Base-by-base conservation (phyloP, 2,888 invertebrate species). In the Macrosoma leucophasiata region DNA sequence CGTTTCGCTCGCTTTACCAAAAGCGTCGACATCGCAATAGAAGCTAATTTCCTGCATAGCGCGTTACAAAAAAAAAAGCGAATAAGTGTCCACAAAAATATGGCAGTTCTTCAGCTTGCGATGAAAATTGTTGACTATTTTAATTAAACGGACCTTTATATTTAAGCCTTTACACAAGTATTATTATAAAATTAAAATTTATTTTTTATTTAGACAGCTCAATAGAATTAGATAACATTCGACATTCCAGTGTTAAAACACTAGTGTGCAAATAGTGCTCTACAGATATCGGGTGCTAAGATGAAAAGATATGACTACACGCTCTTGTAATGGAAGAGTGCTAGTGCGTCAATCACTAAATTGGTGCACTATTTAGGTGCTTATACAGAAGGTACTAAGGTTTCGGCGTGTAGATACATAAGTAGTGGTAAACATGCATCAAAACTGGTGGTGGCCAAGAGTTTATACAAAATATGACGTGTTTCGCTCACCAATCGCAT, bases 11-110 rank as follows among this genome's bases (percentile, higher is more conserved):
- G 78, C 76, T 81, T 72, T 73, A 74, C 78, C 74, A 68, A 79
- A 79, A 79, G 71, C 78, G 78, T 77, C 79, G 78, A 82, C 82
- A 72, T 78, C 71, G 84, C 81, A 84, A 84, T 82, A 82, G 82
- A 69, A 82, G 76, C 82, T 81, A 82, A 84, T 84, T 84, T 84
- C 84, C 84, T 81, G 79, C 77, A 81, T 72, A 72, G 75, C 75
- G 71, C 64, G 66, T 71, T 66, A 71, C 69, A 78, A 79, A 81
- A 77, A 71, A 71, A 79, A 81, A 77, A 71, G 71, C 60, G 57
- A 64, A 71, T 47, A 51, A 56, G 48, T 47, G 48, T 50, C 50
- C 49, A 45, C 71, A 69, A 57, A 77, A 79, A 78, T 76, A 70
- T 79, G 69, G 66, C 69, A 62, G 68, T 71, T 64, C n/a, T n/a